phyloP scores from a whole-genome alignment of 1,140 invertebrate species.

The Cherax destructor region DNA sequence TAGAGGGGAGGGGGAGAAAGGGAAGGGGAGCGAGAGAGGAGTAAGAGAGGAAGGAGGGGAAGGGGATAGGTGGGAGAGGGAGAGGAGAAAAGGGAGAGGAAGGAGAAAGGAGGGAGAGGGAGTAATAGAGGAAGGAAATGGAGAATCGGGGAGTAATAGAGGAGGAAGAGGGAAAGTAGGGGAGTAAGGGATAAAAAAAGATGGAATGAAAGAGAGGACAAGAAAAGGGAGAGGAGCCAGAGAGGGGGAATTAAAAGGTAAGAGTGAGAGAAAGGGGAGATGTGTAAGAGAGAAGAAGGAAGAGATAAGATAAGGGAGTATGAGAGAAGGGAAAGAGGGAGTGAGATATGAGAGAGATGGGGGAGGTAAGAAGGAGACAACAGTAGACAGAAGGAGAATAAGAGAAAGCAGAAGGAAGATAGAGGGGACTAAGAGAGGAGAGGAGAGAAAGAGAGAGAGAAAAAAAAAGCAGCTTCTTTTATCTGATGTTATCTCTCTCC shows the following conservation, averaged over 20 bases:
- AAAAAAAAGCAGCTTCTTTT: neutral
- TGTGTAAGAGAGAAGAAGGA: no score
- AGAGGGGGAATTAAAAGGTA: no score
- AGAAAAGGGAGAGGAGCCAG: no score
- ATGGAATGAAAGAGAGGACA: neutral
- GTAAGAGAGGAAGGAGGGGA: neutral
- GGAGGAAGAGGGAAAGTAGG: neutral
- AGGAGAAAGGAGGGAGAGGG: neutral
- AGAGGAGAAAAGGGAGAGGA: neutral
- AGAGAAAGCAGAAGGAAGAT: neutral
- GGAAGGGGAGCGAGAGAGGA: neutral
- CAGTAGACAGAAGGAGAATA: no score
- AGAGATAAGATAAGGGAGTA: no score
- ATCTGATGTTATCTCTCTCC: no score
- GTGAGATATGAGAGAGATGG: neutral
- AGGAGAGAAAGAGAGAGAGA: neutral
- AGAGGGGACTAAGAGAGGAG: neutral
- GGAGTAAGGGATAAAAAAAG: neutral
- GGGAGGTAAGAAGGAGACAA: no score
- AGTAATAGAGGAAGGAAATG: neutral
- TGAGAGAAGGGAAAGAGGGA: neutral
- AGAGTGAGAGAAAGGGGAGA: no score
- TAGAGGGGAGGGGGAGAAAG: neutral
- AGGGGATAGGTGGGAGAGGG: neutral
- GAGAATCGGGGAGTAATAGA: neutral